These are phyloP conservation scores for Entomobrya proxima DNA, from an alignment of 2,888 invertebrate species.

Conservation along the genomic window DNA sequence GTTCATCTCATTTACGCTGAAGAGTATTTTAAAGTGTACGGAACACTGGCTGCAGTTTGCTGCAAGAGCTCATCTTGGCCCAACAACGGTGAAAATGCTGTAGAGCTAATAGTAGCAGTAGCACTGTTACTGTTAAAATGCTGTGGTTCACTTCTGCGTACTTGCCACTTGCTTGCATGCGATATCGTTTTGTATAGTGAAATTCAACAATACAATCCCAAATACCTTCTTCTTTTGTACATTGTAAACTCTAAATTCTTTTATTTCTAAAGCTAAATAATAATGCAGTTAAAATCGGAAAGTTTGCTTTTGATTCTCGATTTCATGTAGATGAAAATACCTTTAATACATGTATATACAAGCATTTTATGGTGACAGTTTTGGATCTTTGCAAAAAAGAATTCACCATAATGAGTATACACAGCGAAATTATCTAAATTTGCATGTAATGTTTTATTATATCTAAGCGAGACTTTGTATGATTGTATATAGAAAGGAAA, in stretches of 20 bases:
- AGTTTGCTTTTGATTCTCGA: no score
- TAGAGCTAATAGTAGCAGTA: not conserved
- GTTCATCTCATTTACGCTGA: conserved; percentile 20
- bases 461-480: not conserved
- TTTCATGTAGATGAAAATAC: no score
- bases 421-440: conserved; percentile 1
- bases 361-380: conserved; percentile 48
- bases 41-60: not conserved
- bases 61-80: not conserved
- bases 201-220: no score
- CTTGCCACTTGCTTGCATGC: not conserved
- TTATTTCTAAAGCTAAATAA: no score
- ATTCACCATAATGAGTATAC: no score
- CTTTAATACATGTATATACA: no score
- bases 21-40: not conserved
- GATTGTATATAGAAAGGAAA: conserved; percentile 13
- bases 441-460: not conserved
- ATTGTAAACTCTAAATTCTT: no score
- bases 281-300: no score
- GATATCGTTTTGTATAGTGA: no score
- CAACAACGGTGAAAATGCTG: conserved; percentile 16
- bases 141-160: no score
- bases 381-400: no score
- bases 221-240: no score
- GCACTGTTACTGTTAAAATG: not conserved